These are phyloP conservation scores for Ecdyonurus torrentis DNA, from an alignment of 2,888 invertebrate genomes.

Conservation along the genomic window DNA sequence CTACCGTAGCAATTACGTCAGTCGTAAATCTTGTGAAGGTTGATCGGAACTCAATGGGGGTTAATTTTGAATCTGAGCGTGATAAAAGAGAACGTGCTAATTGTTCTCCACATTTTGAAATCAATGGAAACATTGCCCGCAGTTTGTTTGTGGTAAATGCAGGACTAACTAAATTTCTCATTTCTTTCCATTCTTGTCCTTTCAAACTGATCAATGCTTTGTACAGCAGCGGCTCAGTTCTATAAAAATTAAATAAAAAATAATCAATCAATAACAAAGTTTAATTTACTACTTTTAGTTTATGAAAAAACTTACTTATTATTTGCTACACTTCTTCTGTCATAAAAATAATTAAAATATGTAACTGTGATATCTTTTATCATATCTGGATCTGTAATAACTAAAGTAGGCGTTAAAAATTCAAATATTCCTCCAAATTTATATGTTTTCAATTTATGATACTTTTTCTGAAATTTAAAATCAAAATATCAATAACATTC, in stretches of 20 bases:
- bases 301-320: neutral
- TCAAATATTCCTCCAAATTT: neutral
- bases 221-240: neutral
- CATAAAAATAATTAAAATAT: neutral
- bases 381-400: neutral
- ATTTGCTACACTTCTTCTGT: neutral
- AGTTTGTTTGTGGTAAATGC: constrained; percentile 50
- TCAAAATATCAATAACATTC: too few species aligned
- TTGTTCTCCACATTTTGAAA: constrained; percentile 36
- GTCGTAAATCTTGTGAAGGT: constrained; percentile 12
- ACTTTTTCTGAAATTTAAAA: neutral
- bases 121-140: constrained; percentile 42
- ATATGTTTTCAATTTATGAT: neutral
- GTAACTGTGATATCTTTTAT: neutral
- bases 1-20: constrained; percentile 16
- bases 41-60: neutral
- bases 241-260: neutral
- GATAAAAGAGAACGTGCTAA: neutral
- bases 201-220: neutral
- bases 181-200: constrained; percentile 41
- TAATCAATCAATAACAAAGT: neutral
- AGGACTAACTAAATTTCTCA: constrained; percentile 45
- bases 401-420: neutral
- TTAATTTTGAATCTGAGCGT: neutral
- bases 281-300: neutral